Evolutionary conservation across 2,113 vertebrate genomes (phyloP), one percentile per base, ranked within the genome.

Genomic region (Blennius ocellaris): DNA sequence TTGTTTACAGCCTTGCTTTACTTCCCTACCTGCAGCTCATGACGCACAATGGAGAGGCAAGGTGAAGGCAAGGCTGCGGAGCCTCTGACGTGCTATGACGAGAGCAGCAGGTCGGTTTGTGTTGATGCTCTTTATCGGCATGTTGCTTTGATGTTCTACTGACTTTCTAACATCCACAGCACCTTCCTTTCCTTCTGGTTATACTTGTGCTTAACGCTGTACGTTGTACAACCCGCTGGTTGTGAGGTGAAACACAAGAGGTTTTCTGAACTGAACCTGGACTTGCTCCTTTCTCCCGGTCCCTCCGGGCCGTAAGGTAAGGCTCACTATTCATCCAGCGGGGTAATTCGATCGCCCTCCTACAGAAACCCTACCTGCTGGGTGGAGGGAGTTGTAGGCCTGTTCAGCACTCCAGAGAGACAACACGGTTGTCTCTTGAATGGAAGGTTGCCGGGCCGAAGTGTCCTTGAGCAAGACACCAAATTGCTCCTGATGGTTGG

Each of bases 331-430:
- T 84, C 69, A 71, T 68, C 17, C 73, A 78, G 71, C 38, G 12
- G 0, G 43, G 78, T 57, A 40, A 91, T 87, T 68, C 80, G 90
- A 92, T 92, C 84, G 69, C 75, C 69, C 58, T 0, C 55, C 63
- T 9, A 11, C 48, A 81, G 89, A 86, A 87, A 90, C 88, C 40
- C 40, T 17, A 87, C 51, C 84, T 71, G 10, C 2, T 2, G 21
- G 21, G 61, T 8, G n/a, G 43, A 74, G 71, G 79, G n/a, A 65
- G 74, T 78, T 81, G 75, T 76, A 61, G 60, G 56, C 65, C 77
- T 69, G 59, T 67, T 78, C 81, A 80, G 65, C 73, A 38, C 55
- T 60, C 51, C 76, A 60, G 39, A 47, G 40, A 62, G 37, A 70
- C 39, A 60, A 63, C 14, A 30, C 4, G 21, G 21, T 30, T 4